These are phyloP conservation scores for Elegia similella DNA, from an alignment of 2,888 invertebrate genomes.

Conservation along the genomic window DNA sequence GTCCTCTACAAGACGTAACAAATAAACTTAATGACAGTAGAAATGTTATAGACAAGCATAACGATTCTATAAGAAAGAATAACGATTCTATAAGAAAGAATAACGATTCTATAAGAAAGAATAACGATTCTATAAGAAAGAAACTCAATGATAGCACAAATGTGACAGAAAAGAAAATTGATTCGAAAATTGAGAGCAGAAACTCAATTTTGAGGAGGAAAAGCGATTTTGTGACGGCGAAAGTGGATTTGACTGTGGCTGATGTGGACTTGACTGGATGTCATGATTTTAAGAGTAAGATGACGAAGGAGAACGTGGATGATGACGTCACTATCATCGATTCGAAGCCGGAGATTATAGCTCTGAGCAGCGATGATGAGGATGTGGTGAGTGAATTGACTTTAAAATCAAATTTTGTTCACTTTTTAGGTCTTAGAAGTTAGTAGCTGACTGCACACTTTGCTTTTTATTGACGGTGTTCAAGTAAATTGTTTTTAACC, in stretches of 20 bases:
- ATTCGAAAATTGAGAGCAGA: neutral
- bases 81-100: neutral
- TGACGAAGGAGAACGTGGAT: slow-evolving; percentile 33
- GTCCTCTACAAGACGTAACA: slow-evolving; percentile 53
- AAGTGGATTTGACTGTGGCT: neutral
- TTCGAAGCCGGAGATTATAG: slow-evolving; percentile 59
- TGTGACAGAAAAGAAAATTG: neutral
- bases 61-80: neutral
- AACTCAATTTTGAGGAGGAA: neutral
- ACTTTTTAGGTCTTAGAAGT: no score
- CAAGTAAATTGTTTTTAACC: no score
- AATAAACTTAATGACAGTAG: slow-evolving; percentile 24
- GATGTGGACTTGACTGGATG: neutral
- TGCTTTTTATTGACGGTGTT: no score
- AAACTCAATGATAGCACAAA: neutral
- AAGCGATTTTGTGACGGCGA: neutral
- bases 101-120: no score
- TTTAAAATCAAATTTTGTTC: neutral
- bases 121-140: neutral
- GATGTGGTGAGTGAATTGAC: slow-evolving; percentile 45
- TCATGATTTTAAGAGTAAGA: neutral
- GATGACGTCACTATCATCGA: slow-evolving; percentile 70
- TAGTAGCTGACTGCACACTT: no score
- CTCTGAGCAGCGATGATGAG: slow-evolving; percentile 73
- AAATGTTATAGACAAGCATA: neutral